These are phyloP conservation scores for Coreius guichenoti DNA, from an alignment of 2,797 vertebrate genomes.

Conservation along the genomic window DNA sequence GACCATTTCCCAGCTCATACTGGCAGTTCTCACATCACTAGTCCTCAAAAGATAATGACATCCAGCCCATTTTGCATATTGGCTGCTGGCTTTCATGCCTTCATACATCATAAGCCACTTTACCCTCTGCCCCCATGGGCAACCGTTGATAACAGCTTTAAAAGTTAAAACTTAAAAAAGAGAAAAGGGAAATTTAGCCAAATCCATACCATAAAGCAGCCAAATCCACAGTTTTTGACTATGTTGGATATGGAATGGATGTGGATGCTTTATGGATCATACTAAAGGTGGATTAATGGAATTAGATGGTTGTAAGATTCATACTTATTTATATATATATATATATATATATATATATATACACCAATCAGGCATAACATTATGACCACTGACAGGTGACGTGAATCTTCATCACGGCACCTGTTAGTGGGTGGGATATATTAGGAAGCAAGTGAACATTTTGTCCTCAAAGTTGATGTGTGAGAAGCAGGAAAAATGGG, in stretches of 20 bases:
- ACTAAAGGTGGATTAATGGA: conserved; percentile 48
- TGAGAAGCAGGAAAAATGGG: no score
- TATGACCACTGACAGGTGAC: no score
- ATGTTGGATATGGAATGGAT: conserved; percentile 59
- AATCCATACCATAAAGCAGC: conserved; percentile 51
- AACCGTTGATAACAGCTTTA: conserved; percentile 34
- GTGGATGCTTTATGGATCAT: conserved; percentile 60
- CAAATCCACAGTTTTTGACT: conserved; percentile 66
- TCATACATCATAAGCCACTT: conserved; percentile 30
- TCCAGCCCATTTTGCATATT: conserved; percentile 48
- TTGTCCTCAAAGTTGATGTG: no score
- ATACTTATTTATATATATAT: no score
- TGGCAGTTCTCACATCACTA: conserved; percentile 44
- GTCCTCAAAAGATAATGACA: conserved; percentile 46
- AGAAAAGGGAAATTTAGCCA: neutral
- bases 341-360: no score
- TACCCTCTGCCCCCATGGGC: conserved; percentile 34
- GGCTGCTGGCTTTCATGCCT: conserved; percentile 34
- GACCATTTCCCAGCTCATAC: conserved; percentile 45
- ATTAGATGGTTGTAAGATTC: neutral
- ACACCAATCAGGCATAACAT: no score
- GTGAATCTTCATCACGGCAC: no score
- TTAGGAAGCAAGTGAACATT: no score
- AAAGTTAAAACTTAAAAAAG: conserved; percentile 23
- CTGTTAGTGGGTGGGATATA: no score